Percentiles rank a stretch among this genome's conserved stretches.
phyloP scores from a whole-genome alignment of 2,113 vertebrate species.

The Caranx melampygus region DNA sequence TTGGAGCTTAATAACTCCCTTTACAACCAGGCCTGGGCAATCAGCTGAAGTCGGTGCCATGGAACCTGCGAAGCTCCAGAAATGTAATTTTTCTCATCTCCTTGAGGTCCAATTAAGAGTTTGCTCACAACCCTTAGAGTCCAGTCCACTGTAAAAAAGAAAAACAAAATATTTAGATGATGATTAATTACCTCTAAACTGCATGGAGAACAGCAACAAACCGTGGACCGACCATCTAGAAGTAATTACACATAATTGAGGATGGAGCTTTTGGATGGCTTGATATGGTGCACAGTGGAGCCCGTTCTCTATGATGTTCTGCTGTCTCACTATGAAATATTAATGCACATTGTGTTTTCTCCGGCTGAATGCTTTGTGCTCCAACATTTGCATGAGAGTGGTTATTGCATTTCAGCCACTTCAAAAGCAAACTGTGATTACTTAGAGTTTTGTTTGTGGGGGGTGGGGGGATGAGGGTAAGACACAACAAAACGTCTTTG shows the following conservation, averaged over 20 bases:
- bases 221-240: conserved; percentile 21
- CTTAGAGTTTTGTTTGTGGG: not conserved
- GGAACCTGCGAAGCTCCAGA: not conserved
- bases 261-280: conserved; percentile 18
- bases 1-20: conserved; percentile 34
- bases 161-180: conserved; percentile 59
- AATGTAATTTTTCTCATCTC: conserved; percentile 40
- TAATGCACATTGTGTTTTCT: conserved; percentile 53
- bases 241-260: conserved; percentile 32
- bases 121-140: conserved; percentile 46
- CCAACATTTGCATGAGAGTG: conserved; percentile 57
- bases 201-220: conserved; percentile 48
- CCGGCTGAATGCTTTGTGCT: conserved; percentile 48
- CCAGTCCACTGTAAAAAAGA: conserved; percentile 29
- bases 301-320: conserved; percentile 31
- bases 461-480: not conserved
- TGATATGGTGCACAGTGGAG: conserved; percentile 6
- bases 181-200: conserved; percentile 71
- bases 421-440: conserved; percentile 51
- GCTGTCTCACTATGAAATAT: conserved; percentile 56
- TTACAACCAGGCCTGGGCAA: conserved; percentile 25
- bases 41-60: conserved; percentile 21
- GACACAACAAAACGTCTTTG: conserved; percentile 21
- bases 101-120: conserved; percentile 66
- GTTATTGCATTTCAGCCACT: conserved; percentile 41